phyloP scores from a whole-genome alignment of 2,113 vertebrate species.

The Pygoscelis antarcticus region DNA sequence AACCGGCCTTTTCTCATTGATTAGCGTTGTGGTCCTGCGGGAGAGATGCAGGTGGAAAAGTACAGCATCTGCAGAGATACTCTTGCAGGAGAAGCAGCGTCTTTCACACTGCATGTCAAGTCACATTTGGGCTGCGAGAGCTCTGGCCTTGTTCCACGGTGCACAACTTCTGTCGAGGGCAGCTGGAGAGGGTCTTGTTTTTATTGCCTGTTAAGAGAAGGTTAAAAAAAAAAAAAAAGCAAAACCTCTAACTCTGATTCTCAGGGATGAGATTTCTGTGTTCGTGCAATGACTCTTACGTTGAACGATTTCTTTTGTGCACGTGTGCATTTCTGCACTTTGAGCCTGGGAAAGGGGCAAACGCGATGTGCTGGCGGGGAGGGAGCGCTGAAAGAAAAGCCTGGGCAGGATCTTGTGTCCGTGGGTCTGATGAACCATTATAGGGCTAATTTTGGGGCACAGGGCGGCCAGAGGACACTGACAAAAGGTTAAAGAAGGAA shows the following conservation, averaged over 20 bases:
- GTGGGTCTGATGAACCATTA: background rate
- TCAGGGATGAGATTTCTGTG: slow-evolving; percentile 72
- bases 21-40: background rate
- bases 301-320: background rate
- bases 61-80: slow-evolving; percentile 7
- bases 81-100: slow-evolving; percentile 24
- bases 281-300: background rate
- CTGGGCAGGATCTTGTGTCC: background rate
- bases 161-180: slow-evolving; percentile 9
- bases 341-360: background rate
- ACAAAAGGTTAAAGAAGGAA: background rate
- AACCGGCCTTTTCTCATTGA: background rate
- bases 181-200: slow-evolving; percentile 45
- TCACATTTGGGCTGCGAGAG: background rate
- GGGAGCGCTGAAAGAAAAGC: background rate
- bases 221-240: background rate
- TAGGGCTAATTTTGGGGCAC: background rate
- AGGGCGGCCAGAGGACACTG: background rate
- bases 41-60: slow-evolving; percentile 57
- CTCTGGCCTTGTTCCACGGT: background rate
- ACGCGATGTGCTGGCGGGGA: rapidly evolving
- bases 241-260: slow-evolving; percentile 69
- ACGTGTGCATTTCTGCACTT: background rate
- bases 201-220: slow-evolving; percentile 29
- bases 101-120: slow-evolving; percentile 50